These are phyloP conservation scores for Drosophila flavopinicola DNA, from an alignment of 2,888 invertebrate species.

Conservation along the genomic window DNA sequence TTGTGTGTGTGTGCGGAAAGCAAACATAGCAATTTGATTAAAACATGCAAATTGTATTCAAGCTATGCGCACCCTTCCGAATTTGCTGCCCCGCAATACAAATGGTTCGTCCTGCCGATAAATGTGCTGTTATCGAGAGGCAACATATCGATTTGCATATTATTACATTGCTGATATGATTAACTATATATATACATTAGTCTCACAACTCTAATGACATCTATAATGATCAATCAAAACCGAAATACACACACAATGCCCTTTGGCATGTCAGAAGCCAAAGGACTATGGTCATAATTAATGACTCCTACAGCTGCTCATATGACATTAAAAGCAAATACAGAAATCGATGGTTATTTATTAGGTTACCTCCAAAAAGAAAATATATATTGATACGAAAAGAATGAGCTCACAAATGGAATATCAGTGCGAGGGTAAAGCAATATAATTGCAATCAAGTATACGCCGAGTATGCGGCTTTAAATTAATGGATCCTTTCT, in stretches of 20 bases:
- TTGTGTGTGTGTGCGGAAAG: constrained; percentile 22
- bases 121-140: no score
- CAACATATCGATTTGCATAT: constrained; percentile 4
- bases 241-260: constrained; percentile 2
- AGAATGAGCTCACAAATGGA: neutral
- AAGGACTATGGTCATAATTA: constrained; percentile 40
- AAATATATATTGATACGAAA: neutral
- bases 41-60: constrained; percentile 65
- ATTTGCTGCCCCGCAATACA: constrained; percentile 9
- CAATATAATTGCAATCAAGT: constrained; percentile 51
- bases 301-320: constrained; percentile 27
- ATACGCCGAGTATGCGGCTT: constrained; percentile 43
- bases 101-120: constrained; percentile 6
- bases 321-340: constrained; percentile 45
- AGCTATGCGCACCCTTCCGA: neutral
- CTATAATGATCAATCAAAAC: constrained; percentile 11
- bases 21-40: constrained; percentile 62
- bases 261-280: constrained; percentile 14
- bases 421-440: constrained; percentile 1
- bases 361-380: constrained; percentile 2
- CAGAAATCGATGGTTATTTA: constrained; percentile 21
- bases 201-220: neutral
- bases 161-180: neutral
- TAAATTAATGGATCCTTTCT: constrained; percentile 20
- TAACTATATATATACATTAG: neutral